These are phyloP conservation scores for Drosophila borealis DNA, from an alignment of 2,888 invertebrate species.

Conservation along the genomic window DNA sequence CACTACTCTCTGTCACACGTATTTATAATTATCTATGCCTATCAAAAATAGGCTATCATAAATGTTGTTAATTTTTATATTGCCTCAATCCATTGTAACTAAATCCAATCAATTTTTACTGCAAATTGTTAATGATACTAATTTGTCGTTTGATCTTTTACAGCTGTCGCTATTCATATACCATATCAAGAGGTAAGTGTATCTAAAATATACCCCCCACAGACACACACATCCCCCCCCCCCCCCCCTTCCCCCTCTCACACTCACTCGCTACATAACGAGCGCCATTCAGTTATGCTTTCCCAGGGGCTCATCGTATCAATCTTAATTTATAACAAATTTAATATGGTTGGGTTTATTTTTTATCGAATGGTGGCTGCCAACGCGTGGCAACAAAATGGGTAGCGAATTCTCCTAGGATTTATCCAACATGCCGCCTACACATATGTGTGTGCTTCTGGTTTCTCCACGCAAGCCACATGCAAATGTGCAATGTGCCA, in stretches of 20 bases:
- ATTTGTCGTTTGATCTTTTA: constrained; percentile 18
- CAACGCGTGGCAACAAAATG: constrained; percentile 4
- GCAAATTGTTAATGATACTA: constrained; percentile 33
- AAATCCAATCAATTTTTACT: constrained; percentile 29
- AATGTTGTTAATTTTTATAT: constrained; percentile 2
- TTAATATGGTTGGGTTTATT: constrained; percentile 56
- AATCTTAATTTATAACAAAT: constrained; percentile 76
- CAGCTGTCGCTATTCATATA: constrained; percentile 26
- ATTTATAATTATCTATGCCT: not conserved
- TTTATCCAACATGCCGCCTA: constrained; percentile 34
- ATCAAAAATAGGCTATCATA: not conserved
- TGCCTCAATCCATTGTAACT: constrained; percentile 1
- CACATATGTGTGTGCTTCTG: constrained; percentile 30
- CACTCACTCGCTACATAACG: constrained; percentile 3
- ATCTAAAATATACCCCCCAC: not conserved
- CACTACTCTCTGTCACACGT: too few species aligned
- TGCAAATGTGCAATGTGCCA: constrained; percentile 59
- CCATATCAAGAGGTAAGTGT: constrained; percentile 43
- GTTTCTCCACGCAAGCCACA: constrained; percentile 12
- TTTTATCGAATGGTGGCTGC: constrained; percentile 15
- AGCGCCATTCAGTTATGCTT: constrained; percentile 15
- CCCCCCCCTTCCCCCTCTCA: too few species aligned
- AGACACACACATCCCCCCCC: too few species aligned
- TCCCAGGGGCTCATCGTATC: constrained; percentile 58
- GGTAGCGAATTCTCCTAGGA: constrained; percentile 54